phyloP scores from a whole-genome alignment of 37 sponge, comb jelly and placozoan species.

The Diacarnus erythraeanus region DNA sequence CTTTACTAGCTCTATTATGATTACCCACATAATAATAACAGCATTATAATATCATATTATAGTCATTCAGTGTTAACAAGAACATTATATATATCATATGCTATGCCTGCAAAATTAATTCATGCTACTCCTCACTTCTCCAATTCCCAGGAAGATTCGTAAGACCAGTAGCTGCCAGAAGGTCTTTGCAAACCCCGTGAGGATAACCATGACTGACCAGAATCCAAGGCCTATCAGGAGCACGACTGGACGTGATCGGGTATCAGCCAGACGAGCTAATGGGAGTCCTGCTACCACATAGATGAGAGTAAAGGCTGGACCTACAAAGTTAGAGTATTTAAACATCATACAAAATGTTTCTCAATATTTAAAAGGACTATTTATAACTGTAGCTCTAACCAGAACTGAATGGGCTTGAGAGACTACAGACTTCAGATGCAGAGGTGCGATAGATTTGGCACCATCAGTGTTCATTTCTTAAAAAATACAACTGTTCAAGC shows the following conservation, averaged over 20 bases:
- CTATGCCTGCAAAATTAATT: not conserved
- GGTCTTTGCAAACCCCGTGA: slow-evolving; percentile 63
- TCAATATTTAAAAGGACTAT: too few relatives aligned
- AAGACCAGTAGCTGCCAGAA: slow-evolving; percentile 79
- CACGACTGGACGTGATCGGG: slow-evolving; percentile 60
- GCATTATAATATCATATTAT: too few relatives aligned
- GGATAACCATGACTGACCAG: slow-evolving; percentile 77
- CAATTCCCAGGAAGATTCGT: slow-evolving; percentile 82
- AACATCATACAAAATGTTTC: not conserved
- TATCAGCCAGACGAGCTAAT: slow-evolving; percentile 76
- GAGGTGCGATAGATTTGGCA: too few relatives aligned
- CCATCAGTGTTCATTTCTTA: too few relatives aligned
- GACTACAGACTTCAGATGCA: too few relatives aligned
- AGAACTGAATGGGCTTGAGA: too few relatives aligned
- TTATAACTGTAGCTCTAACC: too few relatives aligned
- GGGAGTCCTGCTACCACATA: slow-evolving; percentile 87
- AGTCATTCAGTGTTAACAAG: too few relatives aligned
- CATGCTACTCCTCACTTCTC: slow-evolving; percentile 65
- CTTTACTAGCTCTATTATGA: too few relatives aligned
- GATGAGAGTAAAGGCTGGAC: slow-evolving; percentile 82
- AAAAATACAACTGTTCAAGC: too few relatives aligned
- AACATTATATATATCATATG: not conserved
- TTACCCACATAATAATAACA: too few relatives aligned
- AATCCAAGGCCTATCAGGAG: slow-evolving; percentile 64
- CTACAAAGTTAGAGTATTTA: not conserved